These are phyloP conservation scores for Drosophila azteca DNA, from an alignment of 1,140 invertebrate genomes.

Conservation along the genomic window DNA sequence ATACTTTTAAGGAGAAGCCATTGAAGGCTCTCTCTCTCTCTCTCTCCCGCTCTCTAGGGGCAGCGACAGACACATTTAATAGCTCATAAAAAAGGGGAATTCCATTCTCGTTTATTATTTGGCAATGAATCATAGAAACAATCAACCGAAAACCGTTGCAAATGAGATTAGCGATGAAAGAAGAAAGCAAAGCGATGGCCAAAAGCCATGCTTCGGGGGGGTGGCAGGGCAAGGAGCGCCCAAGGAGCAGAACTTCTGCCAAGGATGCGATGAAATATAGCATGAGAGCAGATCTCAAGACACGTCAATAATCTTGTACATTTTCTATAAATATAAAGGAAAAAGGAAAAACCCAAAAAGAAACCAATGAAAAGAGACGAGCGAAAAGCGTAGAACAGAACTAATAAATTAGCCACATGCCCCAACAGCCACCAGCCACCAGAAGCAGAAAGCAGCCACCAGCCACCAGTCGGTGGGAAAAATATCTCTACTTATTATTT, in stretches of 20 bases:
- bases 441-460: too few relatives aligned
- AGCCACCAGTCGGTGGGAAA: neutral
- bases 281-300: constrained; percentile 4
- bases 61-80: constrained; percentile 22
- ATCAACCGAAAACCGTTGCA: neutral
- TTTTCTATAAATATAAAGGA: constrained; percentile 59
- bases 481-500: constrained; percentile 5
- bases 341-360: neutral
- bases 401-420: constrained; percentile 70
- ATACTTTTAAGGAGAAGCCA: constrained; percentile 21
- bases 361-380: neutral
- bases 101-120: constrained; percentile 34
- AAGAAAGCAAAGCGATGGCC: neutral
- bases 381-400: constrained; percentile 12
- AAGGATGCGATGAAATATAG: too few relatives aligned
- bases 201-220: too few relatives aligned
- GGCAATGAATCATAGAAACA: constrained; percentile 44
- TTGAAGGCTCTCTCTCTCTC: neutral
- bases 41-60: neutral
- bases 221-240: too few relatives aligned
- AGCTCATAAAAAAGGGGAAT: constrained; percentile 10
- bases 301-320: constrained; percentile 50
- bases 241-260: too few relatives aligned
- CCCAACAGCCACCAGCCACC: constrained; percentile 13
- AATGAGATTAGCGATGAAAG: constrained; percentile 40